Evolutionary conservation across 2,888 invertebrate species (phyloP), one percentile per base, ranked within the genome.

Genomic region (Piscicola geometra): DNA sequence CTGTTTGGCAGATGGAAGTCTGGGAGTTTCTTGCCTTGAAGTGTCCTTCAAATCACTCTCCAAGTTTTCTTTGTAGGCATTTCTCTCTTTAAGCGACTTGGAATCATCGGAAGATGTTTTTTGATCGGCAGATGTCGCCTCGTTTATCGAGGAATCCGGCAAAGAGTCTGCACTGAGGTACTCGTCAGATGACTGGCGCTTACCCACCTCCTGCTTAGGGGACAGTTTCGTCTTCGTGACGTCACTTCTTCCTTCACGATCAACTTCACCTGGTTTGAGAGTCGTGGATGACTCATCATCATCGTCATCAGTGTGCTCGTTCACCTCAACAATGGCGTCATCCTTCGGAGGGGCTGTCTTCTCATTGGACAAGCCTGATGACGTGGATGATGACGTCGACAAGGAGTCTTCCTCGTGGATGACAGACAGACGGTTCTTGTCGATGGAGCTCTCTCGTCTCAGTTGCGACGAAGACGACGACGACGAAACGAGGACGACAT

Each of bases 371-470:
- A 52, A 5, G 28, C 73, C 73, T 35, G 52, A 50, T 5, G 73
- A 73, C 3, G 71, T 50, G n/a, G 64, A 64, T 3, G 72, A 72
- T 30, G 73, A 64, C 18, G 73, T 35, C 2, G 70, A 41, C 21
- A 60, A 35, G 12, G 60, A 33, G 21, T 73, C 73, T 36, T 73
- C 73, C 52, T 73, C 73, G 2, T 73, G 73, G 36, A 73, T 73
- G 5, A 73, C 30, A 1, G 73, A 73, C 35, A 73, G 41, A 9
- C 73, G 60, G 33, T 73, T 47, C 2, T 52, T 60, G 1, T 64
- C 64, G 28, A 35, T 56, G 1, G 36, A 1, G 18, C 25, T 32
- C 1, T 35, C 64, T 50, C 41, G n/a, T n/a, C 32, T 52, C 28
- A 25, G 3, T 0, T 18, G 64, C n/a, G 52, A 32, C 3, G 12